Evolutionary conservation across 2,888 invertebrate genomes (phyloP).

Genomic region (Gymnoscelis rufifasciata): DNA sequence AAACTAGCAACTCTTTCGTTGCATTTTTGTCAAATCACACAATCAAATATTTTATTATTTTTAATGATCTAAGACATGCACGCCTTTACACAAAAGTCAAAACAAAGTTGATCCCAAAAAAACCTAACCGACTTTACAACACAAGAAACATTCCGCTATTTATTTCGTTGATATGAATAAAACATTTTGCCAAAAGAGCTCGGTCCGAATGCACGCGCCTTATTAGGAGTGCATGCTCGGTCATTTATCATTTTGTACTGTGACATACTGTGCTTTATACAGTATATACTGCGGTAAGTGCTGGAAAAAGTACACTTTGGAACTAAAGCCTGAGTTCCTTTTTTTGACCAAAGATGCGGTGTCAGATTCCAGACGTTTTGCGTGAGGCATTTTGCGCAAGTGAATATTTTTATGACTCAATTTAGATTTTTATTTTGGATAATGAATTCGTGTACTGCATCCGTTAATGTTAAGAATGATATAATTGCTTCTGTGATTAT

Average conservation of each 20-base stretch:
- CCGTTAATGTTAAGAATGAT: neutral
- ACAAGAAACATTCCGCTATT: conserved; percentile 38
- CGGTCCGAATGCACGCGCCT: conserved; percentile 37
- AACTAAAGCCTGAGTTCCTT: conserved; percentile 11
- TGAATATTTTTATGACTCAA: conserved; percentile 12
- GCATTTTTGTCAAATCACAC: too few relatives aligned
- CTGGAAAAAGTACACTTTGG: conserved; percentile 10
- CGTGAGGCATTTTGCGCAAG: neutral
- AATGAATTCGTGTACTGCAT: neutral
- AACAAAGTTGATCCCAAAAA: conserved; percentile 16
- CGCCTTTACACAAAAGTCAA: conserved; percentile 1
- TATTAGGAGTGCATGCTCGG: conserved; percentile 47
- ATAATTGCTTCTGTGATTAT: neutral
- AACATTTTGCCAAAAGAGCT: conserved; percentile 63
- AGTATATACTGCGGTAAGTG: neutral
- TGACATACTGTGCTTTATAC: neutral
- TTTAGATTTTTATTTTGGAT: conserved; percentile 7
- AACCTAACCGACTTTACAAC: conserved; percentile 22
- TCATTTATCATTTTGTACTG: conserved; percentile 44
- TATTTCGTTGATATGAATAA: conserved; percentile 61
- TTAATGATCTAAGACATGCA: neutral
- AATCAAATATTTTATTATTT: too few relatives aligned
- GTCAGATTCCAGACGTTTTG: conserved; percentile 1
- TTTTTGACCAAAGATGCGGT: conserved; percentile 1
- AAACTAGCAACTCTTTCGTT: too few relatives aligned